phyloP scores from a whole-genome alignment of 2,797 vertebrate species.

The Coreius guichenoti region DNA sequence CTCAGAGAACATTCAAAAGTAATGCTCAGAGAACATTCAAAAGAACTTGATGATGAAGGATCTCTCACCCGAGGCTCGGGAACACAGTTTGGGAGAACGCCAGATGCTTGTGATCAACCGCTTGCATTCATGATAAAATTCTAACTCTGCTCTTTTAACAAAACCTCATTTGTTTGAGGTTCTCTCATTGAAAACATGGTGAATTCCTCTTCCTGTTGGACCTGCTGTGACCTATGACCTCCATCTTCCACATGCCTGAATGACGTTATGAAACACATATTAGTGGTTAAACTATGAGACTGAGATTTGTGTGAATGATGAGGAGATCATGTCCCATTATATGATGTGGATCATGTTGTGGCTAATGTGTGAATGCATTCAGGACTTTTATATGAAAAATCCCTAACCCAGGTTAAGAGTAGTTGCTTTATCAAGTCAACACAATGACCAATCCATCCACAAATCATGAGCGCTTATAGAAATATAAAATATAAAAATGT shows the following conservation, averaged over 20 bases:
- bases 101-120: constrained; percentile 11
- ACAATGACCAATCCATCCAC: background rate
- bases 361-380: too few relatives aligned
- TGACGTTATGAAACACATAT: constrained; percentile 61
- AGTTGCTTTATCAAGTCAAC: too few relatives aligned
- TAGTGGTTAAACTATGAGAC: too few relatives aligned
- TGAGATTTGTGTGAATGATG: too few relatives aligned
- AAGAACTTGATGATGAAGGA: background rate
- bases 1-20: too few relatives aligned
- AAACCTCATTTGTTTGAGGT: background rate
- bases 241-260: constrained; percentile 61
- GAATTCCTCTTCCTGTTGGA: constrained; percentile 54
- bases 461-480: background rate
- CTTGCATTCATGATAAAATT: background rate
- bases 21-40: too few relatives aligned
- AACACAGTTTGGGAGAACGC: constrained; percentile 14
- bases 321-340: too few relatives aligned
- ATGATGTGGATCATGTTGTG: too few relatives aligned
- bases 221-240: constrained; percentile 61
- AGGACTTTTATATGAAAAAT: too few relatives aligned
- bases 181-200: background rate
- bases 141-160: background rate
- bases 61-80: constrained; percentile 25
- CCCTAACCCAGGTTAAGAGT: too few relatives aligned
- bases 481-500: background rate